Conservation (phyloP, 2,113 vertebrate genomes). For the Scalopus aquaticus region DNA sequence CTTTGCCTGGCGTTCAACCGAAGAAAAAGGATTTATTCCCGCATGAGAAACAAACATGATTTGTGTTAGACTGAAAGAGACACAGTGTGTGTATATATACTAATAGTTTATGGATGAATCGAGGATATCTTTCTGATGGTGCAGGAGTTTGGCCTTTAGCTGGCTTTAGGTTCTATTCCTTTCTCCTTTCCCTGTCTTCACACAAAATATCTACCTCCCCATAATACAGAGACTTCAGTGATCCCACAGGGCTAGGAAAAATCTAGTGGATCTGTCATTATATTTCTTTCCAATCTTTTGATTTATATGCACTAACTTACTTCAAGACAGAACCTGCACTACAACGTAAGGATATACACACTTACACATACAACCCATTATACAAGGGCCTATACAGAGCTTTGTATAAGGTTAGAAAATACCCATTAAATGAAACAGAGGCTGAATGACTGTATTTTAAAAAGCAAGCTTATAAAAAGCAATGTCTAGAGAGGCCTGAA, state of each 20-base stretch:
- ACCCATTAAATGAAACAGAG: conserved; percentile 29
- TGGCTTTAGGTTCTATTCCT: not conserved
- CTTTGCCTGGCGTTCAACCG: not conserved
- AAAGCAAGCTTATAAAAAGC: conserved; percentile 24
- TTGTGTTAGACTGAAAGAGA: not conserved
- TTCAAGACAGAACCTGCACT: not conserved
- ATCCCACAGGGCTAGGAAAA: not conserved
- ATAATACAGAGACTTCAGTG: not conserved
- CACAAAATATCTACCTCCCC: not conserved
- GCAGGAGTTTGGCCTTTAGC: not conserved
- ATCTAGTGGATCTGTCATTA: not conserved
- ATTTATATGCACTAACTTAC: conserved; percentile 17
- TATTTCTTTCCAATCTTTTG: not conserved
- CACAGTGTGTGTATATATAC: not conserved
- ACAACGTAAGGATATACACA: not conserved
- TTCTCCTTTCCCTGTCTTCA: not conserved
- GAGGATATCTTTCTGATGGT: not conserved
- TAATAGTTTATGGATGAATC: not conserved
- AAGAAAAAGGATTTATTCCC: conserved; percentile 30
- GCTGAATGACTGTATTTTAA: not conserved
- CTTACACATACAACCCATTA: not conserved
- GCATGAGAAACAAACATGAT: not conserved
- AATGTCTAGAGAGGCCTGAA: not conserved
- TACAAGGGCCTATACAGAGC: not conserved
- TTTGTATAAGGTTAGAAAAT: not conserved